Evolutionary conservation across 1,140 invertebrate genomes (phyloP), one percentile per base, ranked within the genome.

Genomic region (Zophobas morio): DNA sequence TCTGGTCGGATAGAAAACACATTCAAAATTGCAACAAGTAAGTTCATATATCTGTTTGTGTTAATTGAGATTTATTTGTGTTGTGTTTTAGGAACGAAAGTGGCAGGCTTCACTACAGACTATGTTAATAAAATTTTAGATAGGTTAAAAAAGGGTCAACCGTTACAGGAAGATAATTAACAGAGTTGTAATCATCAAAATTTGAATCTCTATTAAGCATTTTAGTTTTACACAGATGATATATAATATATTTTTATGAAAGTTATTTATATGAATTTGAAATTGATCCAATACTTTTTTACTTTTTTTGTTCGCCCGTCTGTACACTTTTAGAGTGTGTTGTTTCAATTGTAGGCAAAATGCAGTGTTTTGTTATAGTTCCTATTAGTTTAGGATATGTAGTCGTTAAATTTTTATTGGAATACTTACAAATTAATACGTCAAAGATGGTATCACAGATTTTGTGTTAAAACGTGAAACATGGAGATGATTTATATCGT

Each of bases 111-210:
- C 79, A 93, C 94, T 20, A 95, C 95, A 6, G 95, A 96, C 75
- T 96, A 94, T 88, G 95, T 96, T 0, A 96, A 96, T 86, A 92
- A 90, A 85, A 90, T 96, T n/a, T 87, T 96, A 82, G 93, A 94
- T 32, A 94, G 93, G 86, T 89, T 94, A 71, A 93, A 91, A 84
- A 87, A 87, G 71, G 92, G 92, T 32, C 87, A 91, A 79, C 88
- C 89, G 33, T 90, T 90, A 92, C 92, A 79, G 92, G 92, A 93
- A 79, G 92, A 92, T 76, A 74, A 35, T n/a, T 51, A 51, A 37
- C 39, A 36, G 37, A 70, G 54, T 49, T 20, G 39, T 78, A 46
- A n/a, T 20, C 39, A 72, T 63, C 75, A 57, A 40, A 51, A 49
- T 74, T 74, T 77, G 78, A 79, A 79, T 79, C 78, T 79, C 78